phyloP scores from a whole-genome alignment of 2,797 vertebrate genomes.

The Sebastes kiyomatsui region DNA sequence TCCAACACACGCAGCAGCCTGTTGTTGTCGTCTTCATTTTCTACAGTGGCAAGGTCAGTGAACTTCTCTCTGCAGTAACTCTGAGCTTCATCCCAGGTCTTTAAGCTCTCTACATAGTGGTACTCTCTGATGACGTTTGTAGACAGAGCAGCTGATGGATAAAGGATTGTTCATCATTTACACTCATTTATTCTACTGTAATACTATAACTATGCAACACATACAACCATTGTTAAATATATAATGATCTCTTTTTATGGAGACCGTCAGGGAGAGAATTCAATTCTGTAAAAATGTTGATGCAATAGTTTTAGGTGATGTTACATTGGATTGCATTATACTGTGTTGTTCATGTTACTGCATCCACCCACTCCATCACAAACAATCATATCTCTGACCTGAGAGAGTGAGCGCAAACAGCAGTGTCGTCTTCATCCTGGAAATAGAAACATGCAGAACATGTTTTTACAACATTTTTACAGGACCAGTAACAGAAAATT shows the following conservation, averaged over 20 bases:
- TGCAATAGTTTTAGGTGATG: neutral
- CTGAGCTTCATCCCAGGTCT: conserved; percentile 61
- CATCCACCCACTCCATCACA: neutral
- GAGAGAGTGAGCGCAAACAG: conserved; percentile 23
- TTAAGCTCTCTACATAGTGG: conserved; percentile 20
- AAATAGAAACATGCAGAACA: neutral
- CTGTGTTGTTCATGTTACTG: neutral
- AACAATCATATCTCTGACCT: conserved; percentile 16
- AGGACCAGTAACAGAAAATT: neutral
- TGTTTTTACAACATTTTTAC: neutral
- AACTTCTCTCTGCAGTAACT: conserved; percentile 55
- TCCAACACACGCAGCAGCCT: neutral
- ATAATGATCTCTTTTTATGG: neutral
- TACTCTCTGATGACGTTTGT: neutral
- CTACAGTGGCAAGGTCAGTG: conserved; percentile 54
- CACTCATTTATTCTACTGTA: neutral
- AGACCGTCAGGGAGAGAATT: neutral
- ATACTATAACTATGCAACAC: neutral
- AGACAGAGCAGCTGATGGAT: conserved; percentile 1
- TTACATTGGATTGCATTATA: neutral
- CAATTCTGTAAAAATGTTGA: neutral
- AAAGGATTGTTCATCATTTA: neutral
- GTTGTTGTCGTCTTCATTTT: neutral
- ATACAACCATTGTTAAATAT: neutral
- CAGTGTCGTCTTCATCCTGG: conserved; percentile 25